Evolutionary conservation across 2,797 vertebrate genomes (phyloP), one percentile per base, ranked within the genome.

Genomic region (Oophaga sylvatica): DNA sequence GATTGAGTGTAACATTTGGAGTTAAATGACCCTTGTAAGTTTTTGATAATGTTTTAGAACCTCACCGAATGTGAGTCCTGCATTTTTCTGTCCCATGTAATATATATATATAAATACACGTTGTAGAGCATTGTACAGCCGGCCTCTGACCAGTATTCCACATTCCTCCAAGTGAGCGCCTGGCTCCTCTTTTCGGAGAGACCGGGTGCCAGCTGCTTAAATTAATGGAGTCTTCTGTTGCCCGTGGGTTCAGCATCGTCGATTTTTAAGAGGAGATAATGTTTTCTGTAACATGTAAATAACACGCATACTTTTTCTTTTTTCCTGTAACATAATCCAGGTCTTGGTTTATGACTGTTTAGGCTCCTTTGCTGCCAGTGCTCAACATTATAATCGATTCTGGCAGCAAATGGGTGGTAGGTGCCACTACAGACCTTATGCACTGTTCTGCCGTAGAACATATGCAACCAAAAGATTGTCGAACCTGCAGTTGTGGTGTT

Each of bases 71-170:
- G 70, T 83, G 60, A 87, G 81, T 83, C 80, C 80, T 83, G 71
- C 80, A 63, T 68, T 87, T 81, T 84, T 84, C 83, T 41, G 76
- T 68, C 78, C 87, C 68, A 35, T 88, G 83, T 88, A 88, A 88
- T 80, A 85, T 88, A 59, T 88, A 59, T 59, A 87, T 82, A 87
- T 87, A 87, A 81, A 87, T 87, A 87, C 82, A 81, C 73, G 65
- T 84, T 80, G 91, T 75, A 88, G 90, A 89, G 92, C 81, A 86
- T 4, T 59, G 31, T 83, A 79, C 80, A 81, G 71, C 31, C 84
- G 76, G 29, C 86, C 81, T 88, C 81, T 86, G 82, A 60, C 1
- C 10, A 45, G 75, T 45, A 78, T 89, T 79, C 80, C 67, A 0
- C 71, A 59, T 75, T 59, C 35, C 81, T 77, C 87, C 48, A 29